Evolutionary conservation across 2,113 vertebrate species (phyloP), one percentile per base, ranked within the genome.

Genomic region (Pangasianodon hypophthalmus): DNA sequence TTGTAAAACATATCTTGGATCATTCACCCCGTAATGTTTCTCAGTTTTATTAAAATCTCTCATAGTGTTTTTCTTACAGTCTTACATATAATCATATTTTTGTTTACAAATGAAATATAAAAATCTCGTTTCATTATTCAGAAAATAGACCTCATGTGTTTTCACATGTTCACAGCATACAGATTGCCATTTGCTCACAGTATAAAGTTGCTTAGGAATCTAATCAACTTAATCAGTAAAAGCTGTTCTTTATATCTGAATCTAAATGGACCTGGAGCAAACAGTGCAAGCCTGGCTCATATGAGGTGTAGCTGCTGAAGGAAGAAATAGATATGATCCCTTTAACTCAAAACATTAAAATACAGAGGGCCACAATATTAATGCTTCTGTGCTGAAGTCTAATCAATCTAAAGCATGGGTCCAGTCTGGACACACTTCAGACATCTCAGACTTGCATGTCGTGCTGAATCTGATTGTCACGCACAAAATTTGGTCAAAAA

Each of bases 391-490:
- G 62, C 56, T 85, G 6, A 85, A 46, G 60, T 13, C 24, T 46
- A 69, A 86, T 58, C 19, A 37, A 4, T 58, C 29, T 19, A 26
- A 48, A 64, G 67, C 24, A 85, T n/a, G 14, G 6, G 67, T 82
- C 80, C 50, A 85, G 44, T 3, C 19, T 37, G n/a, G 80, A 83
- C 14, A 64, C 26, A 64, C n/a, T 41, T 41, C 14, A 71, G 84
- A 84, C 48, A 71, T 62, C 64, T 19, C 21, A 32, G 4, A 75
- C 6, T 16, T 58, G 13, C 21, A 44, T 9, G 18, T 9, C n/a
- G 56, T 82, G 41, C 11, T 58, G 24, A 84, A 56, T 71, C 24
- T 88, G 48, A 82, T 69, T 88, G n/a, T 54, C 60, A 69, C 14
- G 18, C 60, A 88, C 73, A 83, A 13, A 41, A 1, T 13, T 84